Evolutionary conservation across 2,797 vertebrate species (phyloP), one percentile per base, ranked within the genome.

Genomic region (Cossypha polioptera): DNA sequence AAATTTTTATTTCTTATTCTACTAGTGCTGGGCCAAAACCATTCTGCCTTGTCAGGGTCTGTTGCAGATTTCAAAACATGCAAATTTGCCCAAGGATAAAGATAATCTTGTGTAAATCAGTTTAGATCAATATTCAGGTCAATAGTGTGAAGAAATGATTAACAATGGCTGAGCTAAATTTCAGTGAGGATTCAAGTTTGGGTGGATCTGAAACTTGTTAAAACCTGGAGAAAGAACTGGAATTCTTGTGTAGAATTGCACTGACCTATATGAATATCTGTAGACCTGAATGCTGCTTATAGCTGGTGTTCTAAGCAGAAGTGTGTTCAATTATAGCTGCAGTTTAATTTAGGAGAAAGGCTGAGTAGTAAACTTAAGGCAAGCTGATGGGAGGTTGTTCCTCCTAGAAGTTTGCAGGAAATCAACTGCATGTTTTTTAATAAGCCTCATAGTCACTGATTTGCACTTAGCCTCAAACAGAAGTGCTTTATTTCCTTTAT

Each of bases 121-220:
- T 42, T 50, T 21, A 53, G n/a, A 31, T 36, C 31, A 29, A 16
- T 58, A 40, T 54, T 35, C n/a, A 50, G 11, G 22, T 47, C 40
- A 77, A 17, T 15, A 59, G 11, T 13, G 19, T 1, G 2, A 51
- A 65, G 28, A 66, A 42, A 38, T 0, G 0, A 21, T 29, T 50
- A 11, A 11, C 11, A 58, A 7, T 1, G 2, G 14, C 16, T 13
- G 55, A 75, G 24, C 10, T 77, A 33, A 53, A 53, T 67, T 76
- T 87, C 47, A 28, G 12, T 57, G 45, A 42, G 17, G 16, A 12
- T 74, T 67, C 42, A 45, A 29, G 14, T 29, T 63, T 74, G 26
- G 4, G 12, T 58, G 36, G 16, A 55, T 58, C 48, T 92, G 35
- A 57, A 82, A 72, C 31, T 16, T 50, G 6, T 0, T 50, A 42